Evolutionary conservation across 2,888 invertebrate species (phyloP).

Genomic region (Aphelenchoides bicaudatus): DNA sequence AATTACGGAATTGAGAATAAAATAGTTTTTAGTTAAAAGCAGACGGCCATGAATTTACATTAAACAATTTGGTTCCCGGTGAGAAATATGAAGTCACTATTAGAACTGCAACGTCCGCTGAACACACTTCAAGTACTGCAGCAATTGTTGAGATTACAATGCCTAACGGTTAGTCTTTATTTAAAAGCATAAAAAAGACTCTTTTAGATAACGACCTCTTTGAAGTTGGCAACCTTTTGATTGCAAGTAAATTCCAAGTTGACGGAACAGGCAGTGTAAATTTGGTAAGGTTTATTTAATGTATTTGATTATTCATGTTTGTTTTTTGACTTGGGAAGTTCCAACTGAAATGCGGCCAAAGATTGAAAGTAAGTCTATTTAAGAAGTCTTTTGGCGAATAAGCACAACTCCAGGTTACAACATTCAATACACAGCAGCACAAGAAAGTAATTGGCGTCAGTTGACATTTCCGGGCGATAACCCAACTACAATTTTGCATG

Average conservation of each 20-base stretch:
- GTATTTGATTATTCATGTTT: neutral
- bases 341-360: conserved; percentile 18
- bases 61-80: conserved; percentile 52
- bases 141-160: conserved; percentile 57
- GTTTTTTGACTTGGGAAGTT: conserved; percentile 9
- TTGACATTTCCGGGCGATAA: conserved; percentile 48
- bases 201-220: conserved; percentile 50
- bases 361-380: conserved; percentile 31
- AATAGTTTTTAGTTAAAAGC: conserved; percentile 48
- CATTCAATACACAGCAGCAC: conserved; percentile 45
- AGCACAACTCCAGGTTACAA: conserved; percentile 56
- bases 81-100: conserved; percentile 58
- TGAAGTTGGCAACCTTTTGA: conserved; percentile 58
- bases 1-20: neutral
- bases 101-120: conserved; percentile 40
- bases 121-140: conserved; percentile 47
- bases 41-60: conserved; percentile 46
- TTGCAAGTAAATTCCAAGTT: conserved; percentile 48
- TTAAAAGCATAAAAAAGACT: conserved; percentile 1
- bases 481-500: conserved; percentile 43
- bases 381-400: conserved; percentile 18
- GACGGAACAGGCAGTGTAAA: conserved; percentile 51
- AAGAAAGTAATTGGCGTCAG: conserved; percentile 43
- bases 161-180: conserved; percentile 43
- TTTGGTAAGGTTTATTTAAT: too few relatives aligned